A percentile compares a stretch with the other conserved stretches of the same genome.
phyloP scores from a whole-genome alignment of 2,113 vertebrate species.

The Scomber scombrus region DNA sequence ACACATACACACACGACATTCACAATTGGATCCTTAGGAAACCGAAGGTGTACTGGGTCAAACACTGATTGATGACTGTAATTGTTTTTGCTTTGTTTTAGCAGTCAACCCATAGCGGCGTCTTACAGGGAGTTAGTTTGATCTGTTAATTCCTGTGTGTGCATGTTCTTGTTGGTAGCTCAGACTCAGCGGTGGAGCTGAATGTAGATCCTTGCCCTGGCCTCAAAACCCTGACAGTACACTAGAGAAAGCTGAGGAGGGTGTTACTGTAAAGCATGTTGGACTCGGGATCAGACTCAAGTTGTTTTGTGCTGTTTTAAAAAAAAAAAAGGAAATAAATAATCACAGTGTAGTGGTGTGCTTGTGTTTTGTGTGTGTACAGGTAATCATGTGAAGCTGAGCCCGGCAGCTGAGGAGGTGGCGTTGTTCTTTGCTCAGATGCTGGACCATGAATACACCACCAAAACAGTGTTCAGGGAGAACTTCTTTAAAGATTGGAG shows the following conservation, averaged over 20 bases:
- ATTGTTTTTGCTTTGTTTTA: constrained; percentile 57
- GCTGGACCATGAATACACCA: constrained; percentile 88
- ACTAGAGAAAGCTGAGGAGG: constrained; percentile 1
- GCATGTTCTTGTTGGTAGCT: constrained; percentile 39
- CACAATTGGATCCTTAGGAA: constrained; percentile 5
- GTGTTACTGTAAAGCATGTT: not conserved
- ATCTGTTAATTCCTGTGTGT: constrained; percentile 49
- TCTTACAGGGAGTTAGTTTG: constrained; percentile 36
- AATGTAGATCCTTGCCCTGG: constrained; percentile 63
- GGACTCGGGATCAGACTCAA: constrained; percentile 5
- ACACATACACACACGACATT: fast-evolving
- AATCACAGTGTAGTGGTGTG: not conserved
- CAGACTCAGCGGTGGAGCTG: constrained; percentile 15
- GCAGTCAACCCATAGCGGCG: not conserved
- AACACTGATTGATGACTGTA: constrained; percentile 62
- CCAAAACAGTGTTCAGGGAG: constrained; percentile 83
- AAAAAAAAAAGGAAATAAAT: not conserved
- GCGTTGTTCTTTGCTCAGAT: constrained; percentile 86
- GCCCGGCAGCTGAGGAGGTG: constrained; percentile 81
- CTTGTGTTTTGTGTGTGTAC: constrained; percentile 26
- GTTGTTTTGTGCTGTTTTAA: not conserved
- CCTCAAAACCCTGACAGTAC: constrained; percentile 22
- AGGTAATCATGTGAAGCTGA: constrained; percentile 84
- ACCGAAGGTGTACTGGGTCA: constrained; percentile 25
- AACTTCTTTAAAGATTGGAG: constrained; percentile 87